A percentile compares a stretch with the other conserved stretches of the same genome.
Evolutionary conservation across 2,888 invertebrate species (phyloP).

Genomic region (Nipponacmea schrenckii): DNA sequence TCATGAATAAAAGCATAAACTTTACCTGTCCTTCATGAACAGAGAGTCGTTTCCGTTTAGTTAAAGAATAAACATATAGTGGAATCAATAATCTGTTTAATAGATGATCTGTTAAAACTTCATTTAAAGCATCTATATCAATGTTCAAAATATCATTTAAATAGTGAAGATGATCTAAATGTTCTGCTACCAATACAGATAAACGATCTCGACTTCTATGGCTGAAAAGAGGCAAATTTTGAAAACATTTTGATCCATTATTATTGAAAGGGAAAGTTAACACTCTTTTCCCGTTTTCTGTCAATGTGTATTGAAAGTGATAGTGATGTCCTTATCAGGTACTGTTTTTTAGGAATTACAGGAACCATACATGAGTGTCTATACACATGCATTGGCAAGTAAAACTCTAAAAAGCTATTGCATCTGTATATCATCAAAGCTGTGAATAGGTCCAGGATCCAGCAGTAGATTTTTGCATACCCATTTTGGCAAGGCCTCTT

Average conservation of each 20-base stretch:
- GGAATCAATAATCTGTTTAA: constrained; percentile 92
- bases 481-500: no score
- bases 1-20: no score
- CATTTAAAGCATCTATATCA: constrained; percentile 90
- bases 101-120: constrained; percentile 92
- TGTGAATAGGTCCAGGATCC: no score
- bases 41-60: constrained; percentile 70
- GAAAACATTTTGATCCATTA: no score
- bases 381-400: no score
- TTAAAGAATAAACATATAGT: constrained; percentile 90
- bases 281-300: neutral
- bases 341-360: no score
- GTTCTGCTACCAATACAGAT: constrained; percentile 94
- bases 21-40: constrained; percentile 46
- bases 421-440: no score
- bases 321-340: no score
- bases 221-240: constrained; percentile 72
- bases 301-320: neutral
- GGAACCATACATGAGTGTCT: no score
- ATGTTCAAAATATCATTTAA: constrained; percentile 94
- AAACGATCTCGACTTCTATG: constrained; percentile 90
- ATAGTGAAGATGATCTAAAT: constrained; percentile 96
- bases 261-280: neutral
- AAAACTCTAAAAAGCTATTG: no score
- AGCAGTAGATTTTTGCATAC: no score